Evolutionary conservation across 2,797 vertebrate genomes (phyloP).

Genomic region (Hoplostethus atlanticus): DNA sequence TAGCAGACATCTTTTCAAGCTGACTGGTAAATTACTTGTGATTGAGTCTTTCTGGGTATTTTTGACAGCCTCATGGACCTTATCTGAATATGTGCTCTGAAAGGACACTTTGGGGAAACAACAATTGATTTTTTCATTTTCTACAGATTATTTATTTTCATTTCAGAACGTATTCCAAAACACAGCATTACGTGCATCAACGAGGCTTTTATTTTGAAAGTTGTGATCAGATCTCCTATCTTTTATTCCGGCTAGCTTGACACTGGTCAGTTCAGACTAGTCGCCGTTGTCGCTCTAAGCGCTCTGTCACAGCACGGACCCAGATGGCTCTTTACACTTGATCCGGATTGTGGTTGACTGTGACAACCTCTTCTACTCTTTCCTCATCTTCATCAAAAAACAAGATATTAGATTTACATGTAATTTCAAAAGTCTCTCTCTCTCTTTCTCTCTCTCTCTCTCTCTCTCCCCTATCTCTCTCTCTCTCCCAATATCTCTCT

Average conservation of each 20-base stretch:
- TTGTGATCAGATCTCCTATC: background rate
- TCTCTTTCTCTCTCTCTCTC: background rate
- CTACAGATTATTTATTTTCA: too few relatives aligned
- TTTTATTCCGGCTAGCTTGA: constrained; percentile 3
- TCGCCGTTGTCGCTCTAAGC: background rate
- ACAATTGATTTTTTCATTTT: too few relatives aligned
- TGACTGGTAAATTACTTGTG: too few relatives aligned
- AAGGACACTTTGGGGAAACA: too few relatives aligned
- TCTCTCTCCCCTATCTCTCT: background rate
- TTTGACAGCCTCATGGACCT: too few relatives aligned
- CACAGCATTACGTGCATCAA: background rate
- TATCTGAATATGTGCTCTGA: too few relatives aligned
- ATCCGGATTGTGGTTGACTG: background rate
- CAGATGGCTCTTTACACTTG: background rate
- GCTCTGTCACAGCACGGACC: constrained; percentile 1
- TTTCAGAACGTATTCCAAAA: too few relatives aligned
- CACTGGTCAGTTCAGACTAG: constrained; percentile 5
- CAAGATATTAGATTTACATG: background rate
- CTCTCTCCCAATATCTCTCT: background rate
- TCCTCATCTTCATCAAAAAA: background rate
- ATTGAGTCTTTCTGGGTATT: too few relatives aligned
- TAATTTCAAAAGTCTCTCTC: background rate
- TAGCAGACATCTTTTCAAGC: too few relatives aligned
- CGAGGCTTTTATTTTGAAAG: constrained; percentile 62
- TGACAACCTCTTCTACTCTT: background rate